Conservation (phyloP, 2,113 vertebrate species). For the Dicaeum eximium region DNA sequence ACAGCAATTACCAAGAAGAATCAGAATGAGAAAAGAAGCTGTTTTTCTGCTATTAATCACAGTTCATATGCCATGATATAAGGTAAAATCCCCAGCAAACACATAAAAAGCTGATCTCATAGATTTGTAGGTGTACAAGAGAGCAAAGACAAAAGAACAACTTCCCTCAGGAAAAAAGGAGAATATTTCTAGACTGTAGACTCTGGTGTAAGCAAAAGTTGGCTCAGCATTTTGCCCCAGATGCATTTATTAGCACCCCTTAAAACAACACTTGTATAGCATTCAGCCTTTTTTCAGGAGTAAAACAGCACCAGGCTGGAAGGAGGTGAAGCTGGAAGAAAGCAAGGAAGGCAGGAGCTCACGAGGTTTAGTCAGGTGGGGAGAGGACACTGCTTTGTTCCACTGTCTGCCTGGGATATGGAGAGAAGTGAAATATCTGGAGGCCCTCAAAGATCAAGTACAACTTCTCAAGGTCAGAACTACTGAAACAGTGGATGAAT, state of each 20-base stretch:
- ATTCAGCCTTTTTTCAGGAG: background rate
- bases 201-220: background rate
- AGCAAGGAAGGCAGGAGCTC: background rate
- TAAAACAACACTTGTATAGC: background rate
- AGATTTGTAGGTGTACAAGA: background rate
- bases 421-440: background rate
- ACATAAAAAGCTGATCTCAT: background rate
- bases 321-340: background rate
- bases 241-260: background rate
- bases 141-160: background rate
- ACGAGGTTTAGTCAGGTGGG: background rate
- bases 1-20: background rate
- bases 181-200: background rate
- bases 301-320: background rate
- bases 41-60: background rate
- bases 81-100: background rate
- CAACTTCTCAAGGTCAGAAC: conserved; percentile 34
- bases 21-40: background rate
- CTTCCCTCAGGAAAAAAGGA: background rate
- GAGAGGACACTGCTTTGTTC: background rate
- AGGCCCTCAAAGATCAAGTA: conserved; percentile 48
- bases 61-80: background rate
- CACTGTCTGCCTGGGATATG: background rate
- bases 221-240: background rate
- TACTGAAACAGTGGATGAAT: background rate